Conservation (phyloP, 1,140 invertebrate genomes). For the Planococcus citri region DNA sequence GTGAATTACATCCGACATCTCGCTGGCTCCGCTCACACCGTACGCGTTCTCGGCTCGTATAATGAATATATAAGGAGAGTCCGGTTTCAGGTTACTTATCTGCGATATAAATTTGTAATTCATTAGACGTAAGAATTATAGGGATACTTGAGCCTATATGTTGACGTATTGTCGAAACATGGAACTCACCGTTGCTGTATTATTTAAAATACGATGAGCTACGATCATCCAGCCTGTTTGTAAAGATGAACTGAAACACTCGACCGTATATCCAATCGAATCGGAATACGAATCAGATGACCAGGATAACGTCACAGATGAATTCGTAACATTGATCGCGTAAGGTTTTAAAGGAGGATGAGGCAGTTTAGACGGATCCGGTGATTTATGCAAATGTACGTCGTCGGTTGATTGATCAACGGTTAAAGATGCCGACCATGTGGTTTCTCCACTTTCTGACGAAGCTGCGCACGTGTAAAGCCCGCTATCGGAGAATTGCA, state of each 20-base stretch:
- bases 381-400: slow-evolving; percentile 56
- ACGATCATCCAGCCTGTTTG: slow-evolving; percentile 63
- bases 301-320: slow-evolving; percentile 70
- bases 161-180: too few relatives aligned
- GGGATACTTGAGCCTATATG: too few relatives aligned
- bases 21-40: slow-evolving; percentile 58
- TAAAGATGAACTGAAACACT: slow-evolving; percentile 73
- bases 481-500: slow-evolving; percentile 58
- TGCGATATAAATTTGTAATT: slow-evolving; percentile 27
- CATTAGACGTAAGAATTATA: too few relatives aligned
- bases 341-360: slow-evolving; percentile 54
- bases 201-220: slow-evolving; percentile 51
- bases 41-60: slow-evolving; percentile 78
- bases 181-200: slow-evolving; percentile 51
- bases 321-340: slow-evolving; percentile 63
- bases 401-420: slow-evolving; percentile 47
- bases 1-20: slow-evolving; percentile 49
- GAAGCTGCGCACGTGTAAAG: slow-evolving; percentile 69
- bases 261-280: slow-evolving; percentile 62
- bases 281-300: slow-evolving; percentile 41
- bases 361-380: slow-evolving; percentile 63
- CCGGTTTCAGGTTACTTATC: slow-evolving; percentile 56
- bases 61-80: slow-evolving; percentile 77
- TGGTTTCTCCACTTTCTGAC: slow-evolving; percentile 70
- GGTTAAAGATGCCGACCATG: slow-evolving; percentile 63